Base-by-base conservation (phyloP, 2,113 vertebrate species). In the Macaca mulatta region DNA sequence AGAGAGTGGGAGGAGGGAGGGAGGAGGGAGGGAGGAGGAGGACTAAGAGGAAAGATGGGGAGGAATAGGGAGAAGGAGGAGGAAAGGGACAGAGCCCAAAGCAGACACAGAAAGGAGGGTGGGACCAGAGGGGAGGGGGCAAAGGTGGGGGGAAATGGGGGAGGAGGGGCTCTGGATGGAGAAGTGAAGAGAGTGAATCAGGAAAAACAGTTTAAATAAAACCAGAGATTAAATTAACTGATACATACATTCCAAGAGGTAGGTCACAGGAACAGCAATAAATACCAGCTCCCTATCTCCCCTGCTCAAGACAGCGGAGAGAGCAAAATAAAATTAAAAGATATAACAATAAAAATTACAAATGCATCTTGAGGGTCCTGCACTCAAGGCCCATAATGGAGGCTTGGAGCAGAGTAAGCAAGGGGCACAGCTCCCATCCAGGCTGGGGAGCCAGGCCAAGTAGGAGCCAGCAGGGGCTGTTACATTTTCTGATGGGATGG, bases 261-360 rank as follows among this genome's bases (percentile, higher is more conserved):
- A 98, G 98, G 98, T 98, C 97, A 97, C 97, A 52, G 95, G 98
- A 98, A 97, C 96, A 97, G 98, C 98, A 98, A 99, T 99, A 99
- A 99, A 99, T 99, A 99, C 55, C 98, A 98, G 95, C 98, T 99
- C 97, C 98, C 99, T 99, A 99, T 99, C 98, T 72, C 97, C 98
- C 97, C 85, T 96, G 97, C 90, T 98, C 82, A 86, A 98, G 98
- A 98, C 98, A 98, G 98, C 98, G 35, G 97, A 98, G 98, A 98
- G 98, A 99, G 99, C 98, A 98, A 98, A 99, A 98, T 98, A 99
- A 99, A 99, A 99, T 99, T 99, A 99, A 99, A 99, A 99, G 99
- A 99, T 99, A 99, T 98, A 99, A 99, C 99, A 99, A 99, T 99
- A 99, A 99, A 99, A 99, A 99, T 99, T 99, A 99, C 99, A 98